Evolutionary conservation across 1,140 invertebrate genomes (phyloP).

Genomic region (Apis dorsata): DNA sequence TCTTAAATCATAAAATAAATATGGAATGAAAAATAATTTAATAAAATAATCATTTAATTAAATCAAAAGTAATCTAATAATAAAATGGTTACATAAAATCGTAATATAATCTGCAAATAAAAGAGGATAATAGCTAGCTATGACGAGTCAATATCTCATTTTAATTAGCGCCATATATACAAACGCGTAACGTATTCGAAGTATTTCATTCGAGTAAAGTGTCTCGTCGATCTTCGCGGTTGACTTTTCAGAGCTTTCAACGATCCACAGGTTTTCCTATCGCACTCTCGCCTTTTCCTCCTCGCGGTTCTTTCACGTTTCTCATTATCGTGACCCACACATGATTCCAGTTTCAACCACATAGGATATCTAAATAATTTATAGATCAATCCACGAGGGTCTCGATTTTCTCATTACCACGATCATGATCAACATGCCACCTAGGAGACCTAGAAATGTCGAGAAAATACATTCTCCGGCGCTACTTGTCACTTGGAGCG

Average conservation of each 20-base stretch:
- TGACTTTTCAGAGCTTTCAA: background rate
- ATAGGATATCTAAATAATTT: background rate
- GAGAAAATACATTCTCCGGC: background rate
- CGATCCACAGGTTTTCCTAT: constrained; percentile 20
- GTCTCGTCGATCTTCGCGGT: constrained; percentile 21
- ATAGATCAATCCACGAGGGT: background rate
- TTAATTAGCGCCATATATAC: background rate
- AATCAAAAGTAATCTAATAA: too few species aligned
- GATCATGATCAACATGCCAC: constrained; percentile 4
- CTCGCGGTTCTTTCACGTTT: background rate
- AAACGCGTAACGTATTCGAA: background rate
- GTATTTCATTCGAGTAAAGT: background rate
- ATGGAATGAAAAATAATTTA: too few species aligned
- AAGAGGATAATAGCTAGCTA: background rate
- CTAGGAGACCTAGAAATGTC: background rate
- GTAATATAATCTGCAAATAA: background rate
- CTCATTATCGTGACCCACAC: background rate
- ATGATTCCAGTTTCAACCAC: background rate
- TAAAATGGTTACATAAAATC: background rate
- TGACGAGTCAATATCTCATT: background rate
- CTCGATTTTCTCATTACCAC: background rate
- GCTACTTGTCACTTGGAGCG: background rate
- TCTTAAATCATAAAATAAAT: too few species aligned
- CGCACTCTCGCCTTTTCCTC: constrained; percentile 3
- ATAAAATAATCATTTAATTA: too few species aligned